Percentiles rank a stretch among this genome's conserved stretches.
These are phyloP conservation scores for Pantala flavescens DNA, from an alignment of 1,140 invertebrate genomes.

Conservation along the genomic window DNA sequence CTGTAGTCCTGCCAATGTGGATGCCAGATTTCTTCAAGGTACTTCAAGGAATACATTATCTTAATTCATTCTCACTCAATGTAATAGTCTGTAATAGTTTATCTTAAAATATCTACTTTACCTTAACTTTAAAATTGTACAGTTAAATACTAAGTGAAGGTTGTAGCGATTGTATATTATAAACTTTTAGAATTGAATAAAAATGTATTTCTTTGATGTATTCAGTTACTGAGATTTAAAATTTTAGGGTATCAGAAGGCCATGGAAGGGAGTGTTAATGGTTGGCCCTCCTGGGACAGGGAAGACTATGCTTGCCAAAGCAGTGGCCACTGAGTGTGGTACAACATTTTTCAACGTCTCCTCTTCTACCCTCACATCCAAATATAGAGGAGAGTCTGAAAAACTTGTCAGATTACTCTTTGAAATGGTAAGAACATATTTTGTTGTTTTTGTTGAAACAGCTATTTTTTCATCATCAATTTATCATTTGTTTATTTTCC, in stretches of 20 bases:
- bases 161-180: too few relatives aligned
- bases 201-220: too few relatives aligned
- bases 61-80: too few relatives aligned
- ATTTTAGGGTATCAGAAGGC: conserved; percentile 50
- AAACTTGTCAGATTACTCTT: conserved; percentile 59
- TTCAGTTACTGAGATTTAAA: too few relatives aligned
- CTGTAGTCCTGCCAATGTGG: conserved; percentile 51
- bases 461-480: neutral
- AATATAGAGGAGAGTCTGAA: conserved; percentile 64
- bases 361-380: conserved; percentile 58
- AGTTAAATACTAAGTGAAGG: too few relatives aligned
- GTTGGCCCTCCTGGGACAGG: conserved; percentile 66
- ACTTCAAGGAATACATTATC: neutral
- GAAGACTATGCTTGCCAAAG: conserved; percentile 55
- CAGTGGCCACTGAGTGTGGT: conserved; percentile 56
- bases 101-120: too few relatives aligned
- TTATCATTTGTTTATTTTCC: neutral
- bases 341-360: conserved; percentile 66
- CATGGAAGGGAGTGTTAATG: conserved; percentile 82
- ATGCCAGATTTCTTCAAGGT: conserved; percentile 60
- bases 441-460: too few relatives aligned
- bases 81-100: too few relatives aligned
- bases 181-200: too few relatives aligned
- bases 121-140: too few relatives aligned
- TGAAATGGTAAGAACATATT: conserved; percentile 54